These are phyloP conservation scores for Centrocercus urophasianus DNA, from an alignment of 2,113 vertebrate species.

Conservation along the genomic window DNA sequence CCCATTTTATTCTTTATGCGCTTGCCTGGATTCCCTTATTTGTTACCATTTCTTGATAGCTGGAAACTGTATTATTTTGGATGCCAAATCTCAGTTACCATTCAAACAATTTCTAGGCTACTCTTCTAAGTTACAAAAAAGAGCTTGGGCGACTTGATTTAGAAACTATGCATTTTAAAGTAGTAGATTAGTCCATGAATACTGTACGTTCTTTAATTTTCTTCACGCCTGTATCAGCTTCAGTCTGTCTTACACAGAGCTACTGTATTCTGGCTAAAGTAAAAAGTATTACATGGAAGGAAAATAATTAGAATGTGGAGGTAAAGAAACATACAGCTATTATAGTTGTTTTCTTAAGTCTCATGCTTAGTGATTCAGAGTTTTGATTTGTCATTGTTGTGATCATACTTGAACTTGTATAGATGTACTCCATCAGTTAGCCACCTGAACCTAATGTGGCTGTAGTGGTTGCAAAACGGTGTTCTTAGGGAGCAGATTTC, in stretches of 20 bases:
- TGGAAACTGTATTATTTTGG: neutral
- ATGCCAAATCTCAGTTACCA: neutral
- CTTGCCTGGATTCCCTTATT: neutral
- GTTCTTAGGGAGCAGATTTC: neutral
- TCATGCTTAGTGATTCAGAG: neutral
- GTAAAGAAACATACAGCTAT: neutral
- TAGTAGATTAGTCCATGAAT: neutral
- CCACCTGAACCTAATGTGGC: neutral
- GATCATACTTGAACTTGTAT: neutral
- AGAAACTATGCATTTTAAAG: neutral
- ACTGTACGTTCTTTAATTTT: neutral
- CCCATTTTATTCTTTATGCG: neutral
- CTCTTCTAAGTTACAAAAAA: neutral
- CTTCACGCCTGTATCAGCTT: accelerated
- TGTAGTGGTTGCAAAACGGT: neutral
- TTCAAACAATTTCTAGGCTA: neutral
- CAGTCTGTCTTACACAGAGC: accelerated
- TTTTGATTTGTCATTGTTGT: neutral
- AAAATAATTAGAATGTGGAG: neutral
- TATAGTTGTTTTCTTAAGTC: neutral
- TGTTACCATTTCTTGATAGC: neutral
- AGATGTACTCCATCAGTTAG: neutral
- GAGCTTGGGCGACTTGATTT: neutral
- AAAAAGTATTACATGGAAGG: neutral
- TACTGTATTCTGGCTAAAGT: neutral